These are phyloP conservation scores for Cardiocondyla obscurior DNA, from an alignment of 1,140 invertebrate species.

Conservation along the genomic window DNA sequence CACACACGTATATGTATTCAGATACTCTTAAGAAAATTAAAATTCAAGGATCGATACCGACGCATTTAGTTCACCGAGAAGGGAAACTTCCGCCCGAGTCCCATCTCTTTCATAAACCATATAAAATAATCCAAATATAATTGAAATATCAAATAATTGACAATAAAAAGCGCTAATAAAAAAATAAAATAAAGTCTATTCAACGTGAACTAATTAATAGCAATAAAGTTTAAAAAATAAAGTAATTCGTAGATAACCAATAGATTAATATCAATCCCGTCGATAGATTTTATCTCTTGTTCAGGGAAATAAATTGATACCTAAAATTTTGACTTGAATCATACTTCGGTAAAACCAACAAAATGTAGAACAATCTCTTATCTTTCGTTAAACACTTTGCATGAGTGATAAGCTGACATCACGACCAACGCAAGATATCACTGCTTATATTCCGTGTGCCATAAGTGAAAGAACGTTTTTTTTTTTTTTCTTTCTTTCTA, in stretches of 20 bases:
- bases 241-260: background rate
- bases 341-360: background rate
- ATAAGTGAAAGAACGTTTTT: background rate
- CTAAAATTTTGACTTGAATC: slow-evolving; percentile 10
- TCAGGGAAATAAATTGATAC: background rate
- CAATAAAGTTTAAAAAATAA: background rate
- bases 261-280: slow-evolving; percentile 7
- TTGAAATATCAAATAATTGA: background rate
- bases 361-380: slow-evolving; percentile 31
- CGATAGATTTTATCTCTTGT: background rate
- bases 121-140: background rate
- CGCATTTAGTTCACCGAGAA: background rate
- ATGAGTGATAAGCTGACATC: slow-evolving; percentile 14
- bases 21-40: slow-evolving; percentile 36
- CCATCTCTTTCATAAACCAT: background rate
- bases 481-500: background rate
- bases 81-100: background rate
- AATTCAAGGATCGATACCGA: slow-evolving; percentile 48
- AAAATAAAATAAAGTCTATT: no score
- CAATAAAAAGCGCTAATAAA: background rate
- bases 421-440: background rate
- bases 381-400: slow-evolving; percentile 11
- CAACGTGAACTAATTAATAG: background rate
- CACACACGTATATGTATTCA: background rate
- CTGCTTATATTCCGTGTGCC: background rate